These are phyloP conservation scores for Galeruca laticollis DNA, from an alignment of 2,888 invertebrate species.

Conservation along the genomic window DNA sequence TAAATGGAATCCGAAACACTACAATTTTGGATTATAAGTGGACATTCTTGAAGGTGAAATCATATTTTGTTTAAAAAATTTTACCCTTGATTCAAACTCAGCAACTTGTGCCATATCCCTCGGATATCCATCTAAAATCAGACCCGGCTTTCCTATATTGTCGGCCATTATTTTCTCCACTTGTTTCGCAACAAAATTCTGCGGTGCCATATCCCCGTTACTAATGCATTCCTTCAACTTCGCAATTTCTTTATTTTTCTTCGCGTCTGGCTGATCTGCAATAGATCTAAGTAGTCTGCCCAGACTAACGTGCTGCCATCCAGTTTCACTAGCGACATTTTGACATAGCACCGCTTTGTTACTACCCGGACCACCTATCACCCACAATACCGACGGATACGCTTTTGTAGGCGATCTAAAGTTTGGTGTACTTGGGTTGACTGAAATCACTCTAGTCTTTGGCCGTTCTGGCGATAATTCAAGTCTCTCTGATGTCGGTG, in stretches of 20 bases:
- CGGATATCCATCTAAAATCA: slow-evolving; percentile 95
- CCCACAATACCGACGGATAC: slow-evolving; percentile 65
- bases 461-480: slow-evolving; percentile 55
- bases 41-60: too few species aligned
- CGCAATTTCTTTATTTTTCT: slow-evolving; percentile 58
- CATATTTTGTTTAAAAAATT: neutral
- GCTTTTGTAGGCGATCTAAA: slow-evolving; percentile 61
- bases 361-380: slow-evolving; percentile 90
- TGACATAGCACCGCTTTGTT: slow-evolving; percentile 87
- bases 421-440: slow-evolving; percentile 53
- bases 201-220: slow-evolving; percentile 84
- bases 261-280: slow-evolving; percentile 68
- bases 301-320: slow-evolving; percentile 69
- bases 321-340: slow-evolving; percentile 76
- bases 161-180: slow-evolving; percentile 77
- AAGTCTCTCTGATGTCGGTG: slow-evolving; percentile 39
- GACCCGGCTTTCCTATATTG: slow-evolving; percentile 76
- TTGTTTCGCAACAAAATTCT: slow-evolving; percentile 82
- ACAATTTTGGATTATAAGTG: too few species aligned
- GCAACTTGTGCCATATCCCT: slow-evolving; percentile 89
- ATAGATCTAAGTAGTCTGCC: slow-evolving; percentile 84
- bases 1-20: too few species aligned
- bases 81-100: slow-evolving; percentile 90
- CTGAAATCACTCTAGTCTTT: slow-evolving; percentile 62
- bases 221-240: slow-evolving; percentile 77